Evolutionary conservation across 2,113 vertebrate species (phyloP), one percentile per base, ranked within the genome.

Genomic region (Anseranas semipalmata): DNA sequence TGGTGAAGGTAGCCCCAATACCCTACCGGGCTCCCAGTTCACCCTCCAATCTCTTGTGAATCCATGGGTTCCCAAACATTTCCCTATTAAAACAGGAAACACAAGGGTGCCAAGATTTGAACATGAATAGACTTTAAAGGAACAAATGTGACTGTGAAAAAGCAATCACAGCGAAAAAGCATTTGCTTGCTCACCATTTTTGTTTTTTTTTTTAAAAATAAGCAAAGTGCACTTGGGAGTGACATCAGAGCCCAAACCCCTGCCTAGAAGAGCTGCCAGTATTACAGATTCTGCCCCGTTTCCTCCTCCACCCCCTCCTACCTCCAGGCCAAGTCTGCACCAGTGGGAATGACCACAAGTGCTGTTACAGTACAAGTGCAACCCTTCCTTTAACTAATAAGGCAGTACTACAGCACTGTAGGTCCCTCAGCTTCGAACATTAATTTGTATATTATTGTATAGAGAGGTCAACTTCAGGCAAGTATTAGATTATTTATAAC

Each of bases 401-500:
- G 63, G 58, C 70, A 78, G 32, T 82, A 19, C 28, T 77, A 82
- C 30, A 93, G 87, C 81, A 85, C 46, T 70, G 21, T 60, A 60
- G 39, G 39, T 85, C 91, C 90, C 58, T 89, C 87, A 87, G 90
- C 83, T 93, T 94, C 84, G 93, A 92, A 92, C 91, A 85, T 96
- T 95, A 93, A 89, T 90, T 96, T 95, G 91, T 92, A 84, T 97
- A 96, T 96, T 98, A 96, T 94, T 97, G 85, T 93, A 92, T 56
- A 94, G 83, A 90, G 92, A 97, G 95, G 98, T 98, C 98, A 98
- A 95, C 75, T 94, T 94, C 93, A 97, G 97, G 97, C 91, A 96
- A 98, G 97, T 93, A 96, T 96, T 97, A 97, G 97, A 98, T 99
- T 98, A 98, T 99, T 99, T 98, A 98, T 98, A 98, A 98, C 98